Conservation (phyloP, 2,797 vertebrate species). For the Myripristis jacobus region DNA sequence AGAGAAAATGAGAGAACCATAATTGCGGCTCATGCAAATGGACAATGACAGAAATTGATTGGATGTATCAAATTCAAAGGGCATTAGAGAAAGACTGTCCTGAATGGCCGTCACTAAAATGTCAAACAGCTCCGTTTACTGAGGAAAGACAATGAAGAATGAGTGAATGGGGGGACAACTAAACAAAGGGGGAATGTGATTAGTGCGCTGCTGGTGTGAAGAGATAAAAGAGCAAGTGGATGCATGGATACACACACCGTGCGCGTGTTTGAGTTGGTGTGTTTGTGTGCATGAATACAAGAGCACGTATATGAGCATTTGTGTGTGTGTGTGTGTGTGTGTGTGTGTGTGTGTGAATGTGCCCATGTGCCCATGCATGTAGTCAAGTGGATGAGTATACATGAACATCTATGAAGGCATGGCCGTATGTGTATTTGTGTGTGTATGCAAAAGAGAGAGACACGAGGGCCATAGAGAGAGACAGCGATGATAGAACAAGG, state of each 20-base stretch:
- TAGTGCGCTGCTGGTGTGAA: constrained; percentile 48
- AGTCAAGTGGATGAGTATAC: too few relatives aligned
- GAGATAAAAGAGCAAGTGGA: constrained; percentile 51
- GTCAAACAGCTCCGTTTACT: constrained; percentile 46
- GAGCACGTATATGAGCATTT: too few relatives aligned
- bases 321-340: neutral
- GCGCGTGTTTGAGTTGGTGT: neutral
- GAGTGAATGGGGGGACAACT: constrained; percentile 56
- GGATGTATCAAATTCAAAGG: constrained; percentile 38
- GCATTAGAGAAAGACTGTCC: constrained; percentile 34
- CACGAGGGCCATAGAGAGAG: too few relatives aligned
- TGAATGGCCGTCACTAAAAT: constrained; percentile 47
- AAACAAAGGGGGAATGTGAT: constrained; percentile 45
- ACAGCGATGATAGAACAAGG: too few relatives aligned
- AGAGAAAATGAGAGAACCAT: constrained; percentile 26
- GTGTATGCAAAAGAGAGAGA: neutral
- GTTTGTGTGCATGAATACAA: neutral
- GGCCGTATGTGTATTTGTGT: too few relatives aligned
- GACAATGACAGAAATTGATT: constrained; percentile 26
- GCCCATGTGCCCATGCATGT: too few relatives aligned
- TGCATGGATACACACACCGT: neutral
- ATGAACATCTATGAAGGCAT: too few relatives aligned
- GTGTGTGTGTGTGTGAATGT: too few relatives aligned
- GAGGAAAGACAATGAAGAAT: constrained; percentile 47
- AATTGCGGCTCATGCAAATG: constrained; percentile 11